These are phyloP conservation scores for Chloroceryle aenea DNA, from an alignment of 2,113 vertebrate genomes.

Conservation along the genomic window DNA sequence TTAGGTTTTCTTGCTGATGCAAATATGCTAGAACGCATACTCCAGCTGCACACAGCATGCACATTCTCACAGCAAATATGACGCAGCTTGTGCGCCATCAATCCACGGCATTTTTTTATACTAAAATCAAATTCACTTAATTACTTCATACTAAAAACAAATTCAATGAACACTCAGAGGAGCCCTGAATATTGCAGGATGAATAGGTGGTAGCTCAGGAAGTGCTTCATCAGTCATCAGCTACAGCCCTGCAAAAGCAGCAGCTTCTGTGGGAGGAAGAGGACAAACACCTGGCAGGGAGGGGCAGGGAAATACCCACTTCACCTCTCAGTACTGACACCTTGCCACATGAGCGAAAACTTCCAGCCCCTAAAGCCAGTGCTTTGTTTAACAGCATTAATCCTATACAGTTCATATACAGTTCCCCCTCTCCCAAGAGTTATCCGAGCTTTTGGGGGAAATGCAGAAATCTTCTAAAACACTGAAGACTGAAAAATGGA, in stretches of 20 bases:
- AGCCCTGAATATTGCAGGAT: not conserved
- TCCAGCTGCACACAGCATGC: not conserved
- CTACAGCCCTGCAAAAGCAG: not conserved
- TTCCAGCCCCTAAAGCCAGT: not conserved
- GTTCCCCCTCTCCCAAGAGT: not conserved
- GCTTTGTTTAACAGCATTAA: not conserved
- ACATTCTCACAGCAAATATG: not conserved
- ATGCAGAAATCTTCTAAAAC: not conserved
- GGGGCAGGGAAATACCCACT: not conserved
- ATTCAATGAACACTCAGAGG: not conserved
- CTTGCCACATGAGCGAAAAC: fast-evolving
- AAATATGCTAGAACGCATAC: not conserved
- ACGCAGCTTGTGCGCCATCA: not conserved
- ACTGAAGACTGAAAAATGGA: not conserved
- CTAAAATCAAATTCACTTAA: not conserved
- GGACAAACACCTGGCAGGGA: not conserved
- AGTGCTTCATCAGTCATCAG: not conserved
- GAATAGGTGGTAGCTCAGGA: not conserved
- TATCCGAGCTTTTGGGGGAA: not conserved
- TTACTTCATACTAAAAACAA: not conserved
- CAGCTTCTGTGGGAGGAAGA: not conserved
- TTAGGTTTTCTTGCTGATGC: not conserved
- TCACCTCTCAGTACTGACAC: not conserved
- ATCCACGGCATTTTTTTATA: not conserved
- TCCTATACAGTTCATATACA: not conserved